Base-by-base conservation (phyloP, 2,888 invertebrate species). In the Noctua janthe region DNA sequence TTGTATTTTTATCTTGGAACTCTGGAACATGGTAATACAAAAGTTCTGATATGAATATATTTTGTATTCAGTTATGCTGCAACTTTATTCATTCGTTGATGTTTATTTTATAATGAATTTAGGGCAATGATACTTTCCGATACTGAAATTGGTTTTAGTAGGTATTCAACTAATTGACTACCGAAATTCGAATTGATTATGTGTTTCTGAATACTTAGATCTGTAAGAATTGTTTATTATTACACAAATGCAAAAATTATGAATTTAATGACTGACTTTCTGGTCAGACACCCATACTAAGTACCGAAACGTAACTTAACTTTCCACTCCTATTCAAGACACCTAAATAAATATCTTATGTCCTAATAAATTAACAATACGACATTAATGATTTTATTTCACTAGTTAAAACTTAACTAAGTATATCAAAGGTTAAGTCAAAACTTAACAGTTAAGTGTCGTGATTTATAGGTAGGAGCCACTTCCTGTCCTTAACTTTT, bases 391-490 rank as follows among this genome's bases (percentile, higher is more conserved):
- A 85, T 87, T 85, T 81, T 71, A 85, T 90, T 90, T 82, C 71
- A 85, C 82, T 88, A 76, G 64, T 80, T 85, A 35, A 88, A 82
- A 87, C 69, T 83, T 74, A 85, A 89, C 82, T 86, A 76, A 77
- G 81, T 78, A 84, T 87, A 90, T 90, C 86, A 90, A 90, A 89
- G 91, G 92, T 92, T 90, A 93, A 92, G 92, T 92, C 91, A 90
- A 89, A 93, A 92, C 93, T 93, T 89, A 90, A 92, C 90, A 90
- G 91, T 89, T 91, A 92, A 90, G 91, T 89, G 91, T 92, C 89
- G 89, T 87, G 94, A 94, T 95, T 95, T 94, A 95, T 92, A 84
- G 82, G 62, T 88, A 89, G 92, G 94, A 93, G 93, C 92, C 88
- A 91, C 91, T 94, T 95, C 94, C 95, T 93, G 94, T 91, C 91